Base-by-base conservation (phyloP, 2,113 vertebrate genomes). In the Nyctibius bracteatus region DNA sequence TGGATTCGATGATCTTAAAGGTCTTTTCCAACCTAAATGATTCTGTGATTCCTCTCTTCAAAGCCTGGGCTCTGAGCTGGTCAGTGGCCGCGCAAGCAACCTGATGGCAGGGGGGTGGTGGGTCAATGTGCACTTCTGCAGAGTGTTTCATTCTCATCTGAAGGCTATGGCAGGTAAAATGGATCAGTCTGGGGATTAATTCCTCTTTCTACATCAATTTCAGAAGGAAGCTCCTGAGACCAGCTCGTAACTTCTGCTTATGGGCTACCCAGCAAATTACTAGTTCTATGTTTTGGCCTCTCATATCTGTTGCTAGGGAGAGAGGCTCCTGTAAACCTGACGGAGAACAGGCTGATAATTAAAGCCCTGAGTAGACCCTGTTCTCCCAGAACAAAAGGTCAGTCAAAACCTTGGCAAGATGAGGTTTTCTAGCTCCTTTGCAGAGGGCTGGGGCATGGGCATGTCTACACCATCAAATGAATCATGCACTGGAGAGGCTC, bases 381-480 rank as follows among this genome's bases (percentile, higher is more conserved):
- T 73, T 78, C 19, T 8, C 28, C 37, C 63, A 74, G 95, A 90
- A 95, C 86, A 90, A 94, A 97, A 94, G 92, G 80, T 94, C 86
- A 88, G 75, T 49, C 63, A 73, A 58, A 95, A 57, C 72, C 82
- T 52, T 93, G 86, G 86, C 88, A 86, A 58, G 80, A 93, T 21
- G 86, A 93, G 41, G 20, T 30, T 90, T 88, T 90, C 58, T 94
- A 95, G 90, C 52, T 90, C 79, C 81, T 68, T 74, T 52, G 74
- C 62, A 72, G 57, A 59, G 67, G 15, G 5, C 81, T 89, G 77
- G 43, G 46, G 30, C 63, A 44, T 4, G 46, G 77, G 15, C 62
- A 49, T 3, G 30, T 66, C 88, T 43, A 19, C 25, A 47, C 3
- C 18, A 59, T 1, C 72, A 47, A 35, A 81, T 47, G 33, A 88